phyloP scores from a whole-genome alignment of 2,888 invertebrate genomes.

The Thera obeliscata region DNA sequence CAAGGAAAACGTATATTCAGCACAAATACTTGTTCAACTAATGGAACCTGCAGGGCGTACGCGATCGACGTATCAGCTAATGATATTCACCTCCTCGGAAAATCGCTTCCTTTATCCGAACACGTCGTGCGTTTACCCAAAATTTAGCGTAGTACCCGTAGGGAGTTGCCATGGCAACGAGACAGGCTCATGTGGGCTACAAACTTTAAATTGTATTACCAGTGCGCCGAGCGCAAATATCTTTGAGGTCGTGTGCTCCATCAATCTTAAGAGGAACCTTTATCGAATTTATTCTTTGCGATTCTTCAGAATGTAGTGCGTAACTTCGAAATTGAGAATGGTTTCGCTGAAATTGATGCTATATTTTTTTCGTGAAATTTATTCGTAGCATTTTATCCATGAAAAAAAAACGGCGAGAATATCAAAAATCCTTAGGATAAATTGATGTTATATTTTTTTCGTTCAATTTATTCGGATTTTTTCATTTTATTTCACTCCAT shows the following conservation, averaged over 20 bases:
- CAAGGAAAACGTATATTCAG: slow-evolving; percentile 2
- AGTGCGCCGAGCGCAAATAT: slow-evolving; percentile 68
- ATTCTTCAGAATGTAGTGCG: slow-evolving; percentile 23
- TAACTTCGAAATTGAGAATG: slow-evolving; percentile 20
- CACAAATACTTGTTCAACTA: slow-evolving; percentile 49
- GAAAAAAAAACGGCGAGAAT: background rate
- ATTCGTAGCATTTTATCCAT: background rate
- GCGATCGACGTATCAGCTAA: slow-evolving; percentile 68
- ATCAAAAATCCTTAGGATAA: background rate
- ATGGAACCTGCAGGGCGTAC: slow-evolving; percentile 58
- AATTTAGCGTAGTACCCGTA: slow-evolving; percentile 65
- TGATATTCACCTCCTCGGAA: slow-evolving; percentile 82
- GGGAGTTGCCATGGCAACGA: slow-evolving; percentile 80
- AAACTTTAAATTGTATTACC: slow-evolving; percentile 83
- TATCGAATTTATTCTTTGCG: slow-evolving; percentile 39
- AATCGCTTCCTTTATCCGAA: slow-evolving; percentile 79
- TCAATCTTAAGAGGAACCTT: slow-evolving; percentile 40
- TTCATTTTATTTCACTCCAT: background rate
- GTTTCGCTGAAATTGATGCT: background rate
- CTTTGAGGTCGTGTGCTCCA: slow-evolving; percentile 54
- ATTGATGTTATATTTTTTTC: background rate
- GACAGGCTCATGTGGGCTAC: slow-evolving; percentile 79
- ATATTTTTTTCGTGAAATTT: background rate
- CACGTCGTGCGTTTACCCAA: slow-evolving; percentile 74
- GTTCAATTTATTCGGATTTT: background rate